Percentiles rank a stretch among this genome's conserved stretches.
phyloP scores from a whole-genome alignment of 2,888 invertebrate genomes.

The Neoitamus cyanurus region DNA sequence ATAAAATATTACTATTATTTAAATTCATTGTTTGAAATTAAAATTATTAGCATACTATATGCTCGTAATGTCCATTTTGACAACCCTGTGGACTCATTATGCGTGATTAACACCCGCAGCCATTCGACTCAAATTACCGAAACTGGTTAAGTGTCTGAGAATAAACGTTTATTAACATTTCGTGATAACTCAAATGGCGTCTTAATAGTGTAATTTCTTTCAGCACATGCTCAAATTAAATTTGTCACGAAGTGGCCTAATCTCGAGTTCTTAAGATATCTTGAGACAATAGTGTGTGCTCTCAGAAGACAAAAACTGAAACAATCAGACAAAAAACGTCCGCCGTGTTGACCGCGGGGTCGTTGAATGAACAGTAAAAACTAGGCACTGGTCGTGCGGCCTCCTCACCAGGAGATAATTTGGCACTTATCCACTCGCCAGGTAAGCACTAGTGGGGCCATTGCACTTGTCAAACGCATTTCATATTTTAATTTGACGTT shows the following conservation, averaged over 20 bases:
- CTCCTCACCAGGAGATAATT: slow-evolving; percentile 10
- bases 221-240: not conserved
- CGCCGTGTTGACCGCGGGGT: not conserved
- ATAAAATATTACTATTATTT: too few relatives aligned
- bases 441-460: slow-evolving; percentile 1
- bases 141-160: not conserved
- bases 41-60: too few relatives aligned
- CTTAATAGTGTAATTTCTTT: not conserved
- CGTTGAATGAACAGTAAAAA: not conserved
- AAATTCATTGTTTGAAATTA: too few relatives aligned
- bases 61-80: too few relatives aligned
- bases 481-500: slow-evolving; percentile 47
- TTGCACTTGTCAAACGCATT: slow-evolving; percentile 34
- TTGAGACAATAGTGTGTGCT: not conserved
- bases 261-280: not conserved
- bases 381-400: not conserved
- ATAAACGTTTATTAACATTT: not conserved
- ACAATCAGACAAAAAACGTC: not conserved
- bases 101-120: not conserved
- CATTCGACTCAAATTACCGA: not conserved
- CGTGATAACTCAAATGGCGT: not conserved
- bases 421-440: slow-evolving; percentile 12
- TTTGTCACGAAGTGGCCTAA: not conserved
- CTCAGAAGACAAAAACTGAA: not conserved
- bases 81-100: too few relatives aligned